Evolutionary conservation across 2,888 invertebrate species (phyloP).

Genomic region (Eretmocerus hayati): DNA sequence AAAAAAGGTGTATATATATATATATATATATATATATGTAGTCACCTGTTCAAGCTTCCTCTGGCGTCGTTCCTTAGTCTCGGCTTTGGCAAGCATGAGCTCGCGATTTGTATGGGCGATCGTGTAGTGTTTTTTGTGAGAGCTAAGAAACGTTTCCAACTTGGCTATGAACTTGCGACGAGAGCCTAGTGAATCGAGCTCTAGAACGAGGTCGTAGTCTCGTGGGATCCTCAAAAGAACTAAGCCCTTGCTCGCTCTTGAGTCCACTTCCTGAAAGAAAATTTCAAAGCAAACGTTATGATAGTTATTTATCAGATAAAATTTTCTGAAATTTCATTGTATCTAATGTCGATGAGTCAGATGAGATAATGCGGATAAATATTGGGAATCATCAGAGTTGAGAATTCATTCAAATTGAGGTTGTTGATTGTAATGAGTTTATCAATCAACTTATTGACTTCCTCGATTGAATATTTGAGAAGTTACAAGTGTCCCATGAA

Average conservation of each 20-base stretch:
- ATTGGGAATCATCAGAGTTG: too few species aligned
- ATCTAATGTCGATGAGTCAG: too few species aligned
- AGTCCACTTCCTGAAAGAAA: slow-evolving; percentile 57
- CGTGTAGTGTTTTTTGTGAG: slow-evolving; percentile 76
- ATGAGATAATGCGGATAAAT: too few species aligned
- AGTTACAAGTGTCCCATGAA: too few species aligned
- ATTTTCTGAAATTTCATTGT: too few species aligned
- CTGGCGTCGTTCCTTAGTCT: slow-evolving; percentile 89
- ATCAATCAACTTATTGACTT: too few species aligned
- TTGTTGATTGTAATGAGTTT: too few species aligned
- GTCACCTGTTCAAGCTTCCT: slow-evolving; percentile 69
- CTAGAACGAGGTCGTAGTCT: slow-evolving; percentile 88
- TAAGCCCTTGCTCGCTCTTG: slow-evolving; percentile 68
- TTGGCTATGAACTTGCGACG: slow-evolving; percentile 82
- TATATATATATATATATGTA: not conserved
- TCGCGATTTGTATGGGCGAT: slow-evolving; percentile 63
- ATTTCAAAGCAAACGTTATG: too few species aligned
- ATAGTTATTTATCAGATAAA: too few species aligned
- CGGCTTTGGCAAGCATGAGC: slow-evolving; percentile 82
- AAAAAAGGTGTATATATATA: not conserved
- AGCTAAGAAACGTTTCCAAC: slow-evolving; percentile 73
- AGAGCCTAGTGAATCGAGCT: slow-evolving; percentile 75
- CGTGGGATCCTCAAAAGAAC: slow-evolving; percentile 74
- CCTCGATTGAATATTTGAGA: too few species aligned
- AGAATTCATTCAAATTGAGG: too few species aligned